These are phyloP conservation scores for Lasiurus borealis DNA, from an alignment of 2,113 vertebrate species.

Conservation along the genomic window DNA sequence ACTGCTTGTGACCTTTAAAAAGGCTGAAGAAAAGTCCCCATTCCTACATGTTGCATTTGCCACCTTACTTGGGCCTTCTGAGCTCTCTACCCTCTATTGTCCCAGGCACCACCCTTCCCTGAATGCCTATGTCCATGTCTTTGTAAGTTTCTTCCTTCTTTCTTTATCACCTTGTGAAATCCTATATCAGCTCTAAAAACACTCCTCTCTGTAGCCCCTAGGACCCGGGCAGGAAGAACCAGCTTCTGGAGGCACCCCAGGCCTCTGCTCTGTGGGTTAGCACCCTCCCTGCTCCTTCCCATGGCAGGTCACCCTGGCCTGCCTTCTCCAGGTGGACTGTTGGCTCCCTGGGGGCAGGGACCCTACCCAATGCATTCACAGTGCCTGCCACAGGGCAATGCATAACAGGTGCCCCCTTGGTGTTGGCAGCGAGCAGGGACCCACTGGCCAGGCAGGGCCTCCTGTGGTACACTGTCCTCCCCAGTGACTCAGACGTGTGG, in stretches of 20 bases:
- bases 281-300: background rate
- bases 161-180: constrained; percentile 37
- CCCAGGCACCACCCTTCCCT: rapidly evolving
- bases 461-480: rapidly evolving
- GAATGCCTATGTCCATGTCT: background rate
- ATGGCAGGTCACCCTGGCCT: background rate
- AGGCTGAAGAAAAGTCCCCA: background rate
- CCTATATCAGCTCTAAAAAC: background rate
- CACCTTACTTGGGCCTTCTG: background rate
- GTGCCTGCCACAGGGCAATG: too few species aligned
- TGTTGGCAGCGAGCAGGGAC: background rate
- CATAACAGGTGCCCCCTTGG: rapidly evolving
- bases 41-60: rapidly evolving
- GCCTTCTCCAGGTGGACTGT: background rate
- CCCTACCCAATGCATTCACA: background rate
- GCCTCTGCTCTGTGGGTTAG: too few species aligned
- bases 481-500: rapidly evolving
- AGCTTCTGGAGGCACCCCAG: rapidly evolving
- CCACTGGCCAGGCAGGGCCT: rapidly evolving
- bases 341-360: background rate
- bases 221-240: background rate
- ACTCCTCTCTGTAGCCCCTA: background rate
- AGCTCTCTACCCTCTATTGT: too few species aligned
- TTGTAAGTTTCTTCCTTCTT: background rate
- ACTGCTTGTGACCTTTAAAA: background rate